Percentiles rank a stretch among this genome's conserved stretches.
Evolutionary conservation across 1,140 invertebrate genomes (phyloP).

Genomic region (Ceratosolen solmsi): DNA sequence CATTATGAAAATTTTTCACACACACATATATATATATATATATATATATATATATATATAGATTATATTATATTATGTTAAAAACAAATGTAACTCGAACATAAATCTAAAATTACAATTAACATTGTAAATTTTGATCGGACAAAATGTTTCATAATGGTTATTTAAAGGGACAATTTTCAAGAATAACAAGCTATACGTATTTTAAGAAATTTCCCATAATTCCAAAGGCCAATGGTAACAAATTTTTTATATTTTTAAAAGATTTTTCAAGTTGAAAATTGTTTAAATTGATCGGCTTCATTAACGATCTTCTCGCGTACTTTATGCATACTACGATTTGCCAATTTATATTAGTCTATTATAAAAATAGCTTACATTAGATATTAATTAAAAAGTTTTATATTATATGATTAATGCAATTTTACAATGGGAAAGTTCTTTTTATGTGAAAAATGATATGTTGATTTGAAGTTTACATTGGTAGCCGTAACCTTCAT

Average conservation of each 20-base stretch:
- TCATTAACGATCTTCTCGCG: background rate
- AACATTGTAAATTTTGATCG: conserved; percentile 38
- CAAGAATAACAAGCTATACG: conserved; percentile 56
- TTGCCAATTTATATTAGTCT: background rate
- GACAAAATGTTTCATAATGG: conserved; percentile 59
- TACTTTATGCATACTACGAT: background rate
- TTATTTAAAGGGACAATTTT: conserved; percentile 56
- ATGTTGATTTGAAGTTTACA: background rate
- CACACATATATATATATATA: too few species aligned
- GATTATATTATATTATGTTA: too few species aligned
- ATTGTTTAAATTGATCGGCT: background rate
- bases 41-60: too few species aligned
- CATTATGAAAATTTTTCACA: too few species aligned
- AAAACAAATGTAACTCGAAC: too few species aligned
- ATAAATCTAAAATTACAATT: too few species aligned
- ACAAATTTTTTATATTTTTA: conserved; percentile 26
- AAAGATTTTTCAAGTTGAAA: background rate
- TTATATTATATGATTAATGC: too few species aligned
- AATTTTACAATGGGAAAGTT: too few species aligned
- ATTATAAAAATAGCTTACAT: too few species aligned
- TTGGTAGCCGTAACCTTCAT: conserved; percentile 45
- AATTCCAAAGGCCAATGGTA: conserved; percentile 52
- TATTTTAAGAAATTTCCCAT: conserved; percentile 50
- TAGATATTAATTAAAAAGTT: too few species aligned
- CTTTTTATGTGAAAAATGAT: too few species aligned